Percentiles rank a stretch among this genome's conserved stretches.
phyloP scores from a whole-genome alignment of 2,113 vertebrate species.

The Syngnathoides biaculeatus region DNA sequence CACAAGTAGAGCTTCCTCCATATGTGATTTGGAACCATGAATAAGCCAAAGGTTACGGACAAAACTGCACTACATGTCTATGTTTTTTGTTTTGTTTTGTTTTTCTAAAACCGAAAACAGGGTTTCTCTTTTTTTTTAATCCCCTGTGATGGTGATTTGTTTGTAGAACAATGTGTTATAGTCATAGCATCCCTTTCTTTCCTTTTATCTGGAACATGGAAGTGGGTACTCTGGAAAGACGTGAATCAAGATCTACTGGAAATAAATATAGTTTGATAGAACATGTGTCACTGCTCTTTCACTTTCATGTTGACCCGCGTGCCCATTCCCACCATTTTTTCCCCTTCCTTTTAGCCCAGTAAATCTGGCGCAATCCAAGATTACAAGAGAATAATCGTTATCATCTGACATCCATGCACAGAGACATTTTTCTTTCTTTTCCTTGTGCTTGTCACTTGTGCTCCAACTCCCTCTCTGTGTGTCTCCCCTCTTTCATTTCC shows the following conservation, averaged over 20 bases:
- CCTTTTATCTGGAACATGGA: constrained; percentile 32
- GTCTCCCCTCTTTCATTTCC: constrained; percentile 17
- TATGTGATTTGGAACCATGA: constrained; percentile 48
- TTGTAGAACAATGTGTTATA: constrained; percentile 31
- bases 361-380: constrained; percentile 51
- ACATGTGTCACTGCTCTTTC: constrained; percentile 21
- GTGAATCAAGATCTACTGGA: constrained; percentile 44
- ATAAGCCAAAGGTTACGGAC: constrained; percentile 71
- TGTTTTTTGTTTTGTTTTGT: constrained; percentile 25
- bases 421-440: constrained; percentile 50
- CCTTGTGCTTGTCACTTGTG: constrained; percentile 23
- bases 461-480: constrained; percentile 28
- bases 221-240: constrained; percentile 44
- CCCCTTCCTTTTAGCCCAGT: constrained; percentile 17
- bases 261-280: constrained; percentile 76
- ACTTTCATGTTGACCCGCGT: constrained; percentile 44
- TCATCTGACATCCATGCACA: constrained; percentile 65
- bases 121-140: constrained; percentile 24
- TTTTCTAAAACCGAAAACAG: constrained; percentile 33
- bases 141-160: constrained; percentile 1
- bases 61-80: constrained; percentile 57
- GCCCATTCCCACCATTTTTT: constrained; percentile 48
- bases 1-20: constrained; percentile 26
- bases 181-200: constrained; percentile 39
- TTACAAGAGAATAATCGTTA: constrained; percentile 62